phyloP scores from a whole-genome alignment of 2,888 invertebrate genomes.

The Cantharis nigra region DNA sequence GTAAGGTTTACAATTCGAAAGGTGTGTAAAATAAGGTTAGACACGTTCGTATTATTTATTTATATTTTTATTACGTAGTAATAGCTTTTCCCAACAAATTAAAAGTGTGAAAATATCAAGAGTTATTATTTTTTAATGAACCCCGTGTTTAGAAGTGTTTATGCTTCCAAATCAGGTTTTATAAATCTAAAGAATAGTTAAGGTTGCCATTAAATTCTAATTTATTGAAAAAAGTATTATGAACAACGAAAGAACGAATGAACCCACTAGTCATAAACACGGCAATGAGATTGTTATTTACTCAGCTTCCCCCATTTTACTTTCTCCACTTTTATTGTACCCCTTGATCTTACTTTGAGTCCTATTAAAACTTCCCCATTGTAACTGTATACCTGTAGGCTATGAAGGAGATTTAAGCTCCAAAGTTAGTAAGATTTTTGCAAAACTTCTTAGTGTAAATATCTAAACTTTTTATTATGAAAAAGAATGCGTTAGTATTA shows the following conservation, averaged over 20 bases:
- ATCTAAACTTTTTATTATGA: neutral
- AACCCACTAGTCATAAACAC: slow-evolving; percentile 23
- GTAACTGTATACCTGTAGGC: slow-evolving; percentile 12
- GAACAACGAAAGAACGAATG: neutral
- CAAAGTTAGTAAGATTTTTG: neutral
- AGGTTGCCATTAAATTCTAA: neutral
- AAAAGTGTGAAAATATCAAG: slow-evolving; percentile 1
- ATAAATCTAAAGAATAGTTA: neutral
- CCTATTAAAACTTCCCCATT: slow-evolving; percentile 20
- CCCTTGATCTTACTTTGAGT: slow-evolving; percentile 27
- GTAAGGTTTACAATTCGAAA: neutral
- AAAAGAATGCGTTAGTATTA: neutral
- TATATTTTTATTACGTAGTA: neutral
- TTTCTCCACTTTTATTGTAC: slow-evolving; percentile 34
- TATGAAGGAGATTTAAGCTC: slow-evolving; percentile 8
- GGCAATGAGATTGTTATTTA: slow-evolving; percentile 21
- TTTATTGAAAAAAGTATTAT: neutral
- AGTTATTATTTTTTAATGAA: slow-evolving; percentile 3
- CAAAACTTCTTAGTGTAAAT: neutral
- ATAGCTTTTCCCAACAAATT: neutral
- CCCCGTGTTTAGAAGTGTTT: neutral
- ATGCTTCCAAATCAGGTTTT: neutral
- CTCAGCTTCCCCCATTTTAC: slow-evolving; percentile 30
- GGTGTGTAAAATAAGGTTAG: neutral
- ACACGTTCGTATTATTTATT: neutral